phyloP scores from a whole-genome alignment of 2,797 vertebrate genomes.

The Morelia viridis region DNA sequence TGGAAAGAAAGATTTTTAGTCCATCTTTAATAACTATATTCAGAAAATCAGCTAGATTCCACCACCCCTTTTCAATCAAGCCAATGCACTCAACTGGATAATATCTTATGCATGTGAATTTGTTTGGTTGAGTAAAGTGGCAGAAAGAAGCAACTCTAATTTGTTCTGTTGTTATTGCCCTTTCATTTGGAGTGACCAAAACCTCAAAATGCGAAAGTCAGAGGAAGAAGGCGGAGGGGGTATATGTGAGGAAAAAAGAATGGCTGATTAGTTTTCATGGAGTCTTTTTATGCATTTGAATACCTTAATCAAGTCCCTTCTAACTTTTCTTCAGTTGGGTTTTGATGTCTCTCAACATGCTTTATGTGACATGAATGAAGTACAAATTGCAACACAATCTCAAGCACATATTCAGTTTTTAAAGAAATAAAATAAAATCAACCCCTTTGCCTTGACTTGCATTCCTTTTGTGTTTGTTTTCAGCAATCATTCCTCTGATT shows the following conservation, averaged over 20 bases:
- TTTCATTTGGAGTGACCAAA: constrained; percentile 21
- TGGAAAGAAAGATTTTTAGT: constrained; percentile 29
- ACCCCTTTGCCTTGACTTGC: constrained; percentile 24
- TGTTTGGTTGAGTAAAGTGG: constrained; percentile 16
- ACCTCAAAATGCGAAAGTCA: constrained; percentile 18
- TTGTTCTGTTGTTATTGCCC: constrained; percentile 31
- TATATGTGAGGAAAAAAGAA: background rate
- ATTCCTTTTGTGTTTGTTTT: constrained; percentile 31
- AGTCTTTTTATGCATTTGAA: constrained; percentile 24
- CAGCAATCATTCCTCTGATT: background rate
- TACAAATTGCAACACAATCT: constrained; percentile 39
- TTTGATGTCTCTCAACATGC: constrained; percentile 33
- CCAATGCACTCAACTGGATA: constrained; percentile 14
- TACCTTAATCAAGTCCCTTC: constrained; percentile 17
- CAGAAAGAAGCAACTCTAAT: constrained; percentile 35
- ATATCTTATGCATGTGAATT: constrained; percentile 27
- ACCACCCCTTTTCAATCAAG: constrained; percentile 36
- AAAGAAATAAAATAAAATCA: constrained; percentile 26
- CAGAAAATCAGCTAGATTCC: constrained; percentile 27
- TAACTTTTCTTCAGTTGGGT: constrained; percentile 11
- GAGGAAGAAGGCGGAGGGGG: constrained; percentile 5
- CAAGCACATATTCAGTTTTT: constrained; percentile 24
- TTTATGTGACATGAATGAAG: constrained; percentile 35
- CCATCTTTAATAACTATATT: constrained; percentile 3
- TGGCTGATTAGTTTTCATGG: background rate